Conservation (phyloP, 2,888 invertebrate species). For the Fragum sueziense region DNA sequence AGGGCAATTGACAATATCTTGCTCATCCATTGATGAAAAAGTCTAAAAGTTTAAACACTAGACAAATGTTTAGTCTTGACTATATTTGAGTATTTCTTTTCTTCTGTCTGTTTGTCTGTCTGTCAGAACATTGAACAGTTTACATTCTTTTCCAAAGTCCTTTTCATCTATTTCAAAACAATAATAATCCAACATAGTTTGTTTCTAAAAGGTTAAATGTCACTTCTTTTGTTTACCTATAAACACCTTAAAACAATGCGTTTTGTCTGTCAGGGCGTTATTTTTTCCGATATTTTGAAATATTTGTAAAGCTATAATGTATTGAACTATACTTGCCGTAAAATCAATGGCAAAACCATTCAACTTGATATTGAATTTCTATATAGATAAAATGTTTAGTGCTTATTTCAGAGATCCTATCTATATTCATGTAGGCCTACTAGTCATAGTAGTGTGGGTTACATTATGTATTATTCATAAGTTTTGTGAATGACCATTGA, state of each 20-base stretch:
- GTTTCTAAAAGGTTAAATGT: too few species aligned
- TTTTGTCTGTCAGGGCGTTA: not conserved
- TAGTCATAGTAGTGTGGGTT: not conserved
- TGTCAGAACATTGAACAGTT: too few species aligned
- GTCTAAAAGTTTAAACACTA: too few species aligned
- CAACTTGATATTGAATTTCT: not conserved
- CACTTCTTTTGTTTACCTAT: too few species aligned
- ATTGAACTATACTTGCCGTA: not conserved
- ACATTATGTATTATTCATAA: not conserved
- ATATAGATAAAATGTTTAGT: not conserved
- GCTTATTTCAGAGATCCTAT: not conserved
- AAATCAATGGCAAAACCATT: not conserved
- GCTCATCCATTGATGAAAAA: too few species aligned
- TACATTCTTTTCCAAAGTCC: too few species aligned
- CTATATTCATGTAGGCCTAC: not conserved
- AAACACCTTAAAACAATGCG: not conserved
- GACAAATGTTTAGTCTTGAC: too few species aligned
- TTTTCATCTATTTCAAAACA: too few species aligned
- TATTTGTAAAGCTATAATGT: not conserved
- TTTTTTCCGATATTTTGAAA: constrained; percentile 3
- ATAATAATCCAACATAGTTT: too few species aligned
- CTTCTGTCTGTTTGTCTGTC: too few species aligned
- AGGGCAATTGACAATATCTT: too few species aligned
- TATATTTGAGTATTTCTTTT: too few species aligned
- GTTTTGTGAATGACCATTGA: not conserved